A percentile compares a stretch with the other conserved stretches of the same genome.
Conservation (phyloP, 2,888 invertebrate genomes). For the Polydrusus cervinus region DNA sequence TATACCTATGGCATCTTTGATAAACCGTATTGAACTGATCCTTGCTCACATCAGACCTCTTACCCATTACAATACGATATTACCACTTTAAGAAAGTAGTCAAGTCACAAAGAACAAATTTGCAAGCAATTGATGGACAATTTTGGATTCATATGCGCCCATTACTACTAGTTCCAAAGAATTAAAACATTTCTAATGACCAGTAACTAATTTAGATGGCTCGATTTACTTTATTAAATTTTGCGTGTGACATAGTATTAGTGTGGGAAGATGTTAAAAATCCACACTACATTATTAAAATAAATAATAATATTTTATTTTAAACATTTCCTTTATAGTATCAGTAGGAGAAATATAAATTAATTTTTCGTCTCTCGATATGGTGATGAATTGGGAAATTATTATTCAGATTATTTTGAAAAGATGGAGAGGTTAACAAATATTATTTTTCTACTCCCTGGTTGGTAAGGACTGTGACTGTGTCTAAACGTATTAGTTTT, state of each 20-base stretch:
- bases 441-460: too few relatives aligned
- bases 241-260: neutral
- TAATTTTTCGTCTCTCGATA: neutral
- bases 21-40: too few relatives aligned
- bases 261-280: slow-evolving; percentile 13
- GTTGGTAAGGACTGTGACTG: too few relatives aligned
- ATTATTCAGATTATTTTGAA: neutral
- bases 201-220: neutral
- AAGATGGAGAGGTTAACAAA: neutral
- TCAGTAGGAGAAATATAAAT: neutral
- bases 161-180: neutral
- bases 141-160: neutral
- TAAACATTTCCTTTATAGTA: neutral
- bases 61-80: too few relatives aligned
- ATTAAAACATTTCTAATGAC: neutral
- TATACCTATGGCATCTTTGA: too few relatives aligned
- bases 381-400: neutral
- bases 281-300: slow-evolving; percentile 2
- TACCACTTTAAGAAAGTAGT: too few relatives aligned
- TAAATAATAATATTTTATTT: slow-evolving; percentile 3
- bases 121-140: too few relatives aligned
- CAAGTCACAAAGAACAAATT: too few relatives aligned
- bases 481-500: too few relatives aligned
- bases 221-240: slow-evolving; percentile 20
- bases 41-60: too few relatives aligned